These are phyloP conservation scores for Hycleus cichorii DNA, from an alignment of 1,140 invertebrate species.

Conservation along the genomic window DNA sequence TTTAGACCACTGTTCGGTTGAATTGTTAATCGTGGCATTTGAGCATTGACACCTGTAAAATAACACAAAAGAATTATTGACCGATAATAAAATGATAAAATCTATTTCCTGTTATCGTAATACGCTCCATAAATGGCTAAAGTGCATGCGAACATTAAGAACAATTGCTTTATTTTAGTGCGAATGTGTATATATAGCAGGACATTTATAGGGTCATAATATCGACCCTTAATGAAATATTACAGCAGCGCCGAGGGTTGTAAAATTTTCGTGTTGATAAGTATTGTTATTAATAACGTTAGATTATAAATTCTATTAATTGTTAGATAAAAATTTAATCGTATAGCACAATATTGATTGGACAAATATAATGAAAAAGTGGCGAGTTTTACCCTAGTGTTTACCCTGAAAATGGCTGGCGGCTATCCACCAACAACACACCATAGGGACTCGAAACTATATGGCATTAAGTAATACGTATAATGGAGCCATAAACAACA, in stretches of 20 bases:
- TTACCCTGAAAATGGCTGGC: too few species aligned
- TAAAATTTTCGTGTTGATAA: too few species aligned
- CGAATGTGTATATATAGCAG: not conserved
- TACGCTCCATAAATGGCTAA: slow-evolving; percentile 9
- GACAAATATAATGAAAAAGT: too few species aligned
- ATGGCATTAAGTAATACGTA: slow-evolving; percentile 28
- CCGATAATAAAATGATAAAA: slow-evolving; percentile 1
- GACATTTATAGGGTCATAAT: not conserved
- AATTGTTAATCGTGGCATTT: slow-evolving; percentile 47
- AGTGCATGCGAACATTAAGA: slow-evolving; percentile 10
- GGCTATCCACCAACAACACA: not conserved
- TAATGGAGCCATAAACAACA: slow-evolving; percentile 30
- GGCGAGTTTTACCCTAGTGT: too few species aligned
- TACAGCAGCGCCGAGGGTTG: not conserved
- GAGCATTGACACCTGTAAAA: slow-evolving; percentile 21
- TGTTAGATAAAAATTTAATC: too few species aligned
- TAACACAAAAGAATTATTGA: not conserved
- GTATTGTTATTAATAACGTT: too few species aligned
- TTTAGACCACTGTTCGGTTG: slow-evolving; percentile 57
- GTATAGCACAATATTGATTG: too few species aligned
- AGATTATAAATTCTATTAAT: too few species aligned
- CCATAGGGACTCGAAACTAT: slow-evolving; percentile 13
- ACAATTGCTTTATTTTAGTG: slow-evolving; percentile 2
- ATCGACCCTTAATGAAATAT: not conserved
- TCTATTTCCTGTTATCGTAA: slow-evolving; percentile 8